A percentile compares a stretch with the other conserved stretches of the same genome.
Conservation (phyloP, 2,888 invertebrate species). For the Andrena hattorfiana region DNA sequence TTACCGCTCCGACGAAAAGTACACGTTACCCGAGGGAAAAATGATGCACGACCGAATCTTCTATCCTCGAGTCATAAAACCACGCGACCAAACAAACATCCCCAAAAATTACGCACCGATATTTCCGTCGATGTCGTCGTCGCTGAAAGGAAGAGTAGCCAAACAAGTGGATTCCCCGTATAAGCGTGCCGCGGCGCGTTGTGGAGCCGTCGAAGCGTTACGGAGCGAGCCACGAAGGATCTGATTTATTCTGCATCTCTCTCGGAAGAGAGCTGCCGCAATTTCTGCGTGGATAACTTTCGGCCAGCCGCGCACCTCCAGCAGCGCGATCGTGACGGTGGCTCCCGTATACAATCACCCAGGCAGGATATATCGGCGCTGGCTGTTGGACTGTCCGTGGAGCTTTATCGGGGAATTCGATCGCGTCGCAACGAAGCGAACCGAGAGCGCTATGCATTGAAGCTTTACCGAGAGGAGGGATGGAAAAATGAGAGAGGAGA, state of each 20-base stretch:
- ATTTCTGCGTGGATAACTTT: conserved; percentile 65
- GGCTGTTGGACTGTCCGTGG: conserved; percentile 49
- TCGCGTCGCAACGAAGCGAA: conserved; percentile 60
- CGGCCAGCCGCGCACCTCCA: conserved; percentile 42
- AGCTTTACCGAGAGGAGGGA: conserved; percentile 42
- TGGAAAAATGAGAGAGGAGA: conserved; percentile 33
- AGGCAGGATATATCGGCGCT: conserved; percentile 51
- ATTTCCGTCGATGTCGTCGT: not conserved
- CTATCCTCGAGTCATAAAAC: too few species aligned
- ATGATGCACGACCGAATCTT: too few species aligned
- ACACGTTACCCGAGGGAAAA: not conserved
- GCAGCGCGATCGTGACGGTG: conserved; percentile 36
- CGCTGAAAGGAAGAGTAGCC: not conserved
- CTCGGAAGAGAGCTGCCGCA: conserved; percentile 24
- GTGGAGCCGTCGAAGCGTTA: not conserved
- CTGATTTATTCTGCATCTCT: conserved; percentile 37
- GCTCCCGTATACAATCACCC: conserved; percentile 51
- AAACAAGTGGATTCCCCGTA: not conserved
- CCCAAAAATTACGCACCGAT: not conserved
- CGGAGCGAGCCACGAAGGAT: conserved; percentile 8
- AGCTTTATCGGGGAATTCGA: conserved; percentile 73
- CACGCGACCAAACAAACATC: not conserved
- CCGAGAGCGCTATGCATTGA: conserved; percentile 48
- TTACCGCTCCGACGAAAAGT: not conserved
- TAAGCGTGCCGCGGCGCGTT: not conserved